Percentiles rank a stretch among this genome's conserved stretches.
Conservation (phyloP, 2,888 invertebrate genomes). For the Tupiocoris notatus region DNA sequence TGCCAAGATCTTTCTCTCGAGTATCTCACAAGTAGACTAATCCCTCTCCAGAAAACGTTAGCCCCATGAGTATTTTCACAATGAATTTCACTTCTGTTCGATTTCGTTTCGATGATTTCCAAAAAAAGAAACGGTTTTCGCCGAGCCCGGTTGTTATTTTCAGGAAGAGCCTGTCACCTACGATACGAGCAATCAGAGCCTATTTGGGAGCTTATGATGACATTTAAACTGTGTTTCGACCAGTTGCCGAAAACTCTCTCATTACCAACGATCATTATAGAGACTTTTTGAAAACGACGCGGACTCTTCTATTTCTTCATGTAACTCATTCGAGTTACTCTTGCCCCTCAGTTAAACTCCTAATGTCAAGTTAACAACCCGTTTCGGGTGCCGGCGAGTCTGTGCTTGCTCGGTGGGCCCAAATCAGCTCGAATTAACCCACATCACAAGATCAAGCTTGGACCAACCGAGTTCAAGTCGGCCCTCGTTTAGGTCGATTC, state of each 20-base stretch:
- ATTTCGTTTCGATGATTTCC: background rate
- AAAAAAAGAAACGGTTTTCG: background rate
- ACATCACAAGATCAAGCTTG: background rate
- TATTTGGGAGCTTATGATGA: background rate
- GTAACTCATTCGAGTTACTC: background rate
- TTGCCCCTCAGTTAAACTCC: constrained; percentile 11
- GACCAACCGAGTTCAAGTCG: no score
- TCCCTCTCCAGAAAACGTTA: no score
- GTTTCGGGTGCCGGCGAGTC: constrained; percentile 28
- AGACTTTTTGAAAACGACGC: background rate
- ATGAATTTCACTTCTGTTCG: background rate
- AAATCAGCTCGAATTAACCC: constrained; percentile 2
- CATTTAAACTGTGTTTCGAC: background rate
- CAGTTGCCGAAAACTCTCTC: background rate
- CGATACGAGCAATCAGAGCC: background rate
- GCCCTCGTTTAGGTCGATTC: no score
- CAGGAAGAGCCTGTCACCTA: background rate
- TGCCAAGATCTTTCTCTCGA: no score
- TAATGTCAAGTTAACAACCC: constrained; percentile 35
- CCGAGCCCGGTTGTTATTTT: background rate
- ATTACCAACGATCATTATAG: background rate
- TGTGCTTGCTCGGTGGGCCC: constrained; percentile 3
- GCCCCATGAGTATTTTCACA: no score
- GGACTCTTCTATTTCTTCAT: background rate
- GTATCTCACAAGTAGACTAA: no score